Evolutionary conservation across 2,797 vertebrate genomes (phyloP).

Genomic region (Hippocampus kuda): DNA sequence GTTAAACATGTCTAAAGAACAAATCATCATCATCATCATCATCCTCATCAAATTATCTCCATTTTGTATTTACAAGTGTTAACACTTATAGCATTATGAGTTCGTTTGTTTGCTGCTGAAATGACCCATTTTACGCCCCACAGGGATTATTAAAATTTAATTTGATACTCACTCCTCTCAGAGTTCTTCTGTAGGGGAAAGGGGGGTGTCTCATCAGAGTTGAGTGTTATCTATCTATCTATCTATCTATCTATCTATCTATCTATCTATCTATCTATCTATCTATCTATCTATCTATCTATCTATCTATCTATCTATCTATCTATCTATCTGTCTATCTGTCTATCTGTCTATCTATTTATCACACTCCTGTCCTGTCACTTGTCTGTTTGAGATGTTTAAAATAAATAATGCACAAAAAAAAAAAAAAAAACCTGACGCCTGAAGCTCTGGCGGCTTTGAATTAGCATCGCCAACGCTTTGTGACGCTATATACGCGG

Average conservation of each 20-base stretch:
- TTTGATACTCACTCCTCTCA: constrained; percentile 38
- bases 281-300: constrained; percentile 1
- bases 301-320: no score
- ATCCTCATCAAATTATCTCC: constrained; percentile 7
- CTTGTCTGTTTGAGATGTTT: constrained; percentile 36
- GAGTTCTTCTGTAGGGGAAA: constrained; percentile 29
- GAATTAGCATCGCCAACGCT: constrained; percentile 15
- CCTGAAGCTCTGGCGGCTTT: constrained; percentile 16
- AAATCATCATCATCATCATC: no score
- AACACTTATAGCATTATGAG: constrained; percentile 41
- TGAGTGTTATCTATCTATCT: constrained; percentile 14
- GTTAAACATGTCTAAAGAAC: no score
- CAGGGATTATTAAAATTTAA: constrained; percentile 47
- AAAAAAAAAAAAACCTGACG: constrained; percentile 23
- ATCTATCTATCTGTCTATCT: background rate
- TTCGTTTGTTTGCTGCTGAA: constrained; percentile 27
- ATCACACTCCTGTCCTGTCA: constrained; percentile 19
- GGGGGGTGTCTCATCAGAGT: constrained; percentile 10
- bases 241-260: constrained; percentile 1
- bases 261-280: no score
- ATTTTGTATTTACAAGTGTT: constrained; percentile 27
- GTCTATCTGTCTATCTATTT: constrained; percentile 1
- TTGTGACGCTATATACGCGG: constrained; percentile 9
- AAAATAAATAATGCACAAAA: constrained; percentile 31
- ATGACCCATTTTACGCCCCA: constrained; percentile 43